These are phyloP conservation scores for Perizoma affinitatum DNA, from an alignment of 2,888 invertebrate species.

Conservation along the genomic window DNA sequence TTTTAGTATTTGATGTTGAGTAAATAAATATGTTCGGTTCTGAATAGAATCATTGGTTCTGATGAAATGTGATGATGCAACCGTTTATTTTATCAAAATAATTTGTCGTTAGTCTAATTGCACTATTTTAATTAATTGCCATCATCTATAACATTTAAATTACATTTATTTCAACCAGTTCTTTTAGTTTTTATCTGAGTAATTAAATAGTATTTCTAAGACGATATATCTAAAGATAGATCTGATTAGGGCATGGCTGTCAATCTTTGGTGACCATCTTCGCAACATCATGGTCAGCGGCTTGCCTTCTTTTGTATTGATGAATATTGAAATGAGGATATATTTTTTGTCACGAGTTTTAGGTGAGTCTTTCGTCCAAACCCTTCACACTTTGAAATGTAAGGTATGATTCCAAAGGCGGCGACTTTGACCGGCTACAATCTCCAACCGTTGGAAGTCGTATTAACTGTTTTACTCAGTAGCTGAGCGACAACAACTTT, in stretches of 20 bases:
- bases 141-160: slow-evolving; percentile 24
- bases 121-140: slow-evolving; percentile 21
- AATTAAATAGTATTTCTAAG: slow-evolving; percentile 9
- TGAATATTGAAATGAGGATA: neutral
- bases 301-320: slow-evolving; percentile 46
- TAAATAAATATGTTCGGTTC: no score
- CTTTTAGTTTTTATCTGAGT: slow-evolving; percentile 9
- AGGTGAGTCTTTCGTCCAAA: no score
- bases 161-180: slow-evolving; percentile 24
- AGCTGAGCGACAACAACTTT: no score
- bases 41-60: slow-evolving; percentile 2
- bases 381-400: no score
- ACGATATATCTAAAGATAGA: slow-evolving; percentile 42
- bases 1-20: no score
- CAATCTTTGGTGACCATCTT: slow-evolving; percentile 59
- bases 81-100: slow-evolving; percentile 11
- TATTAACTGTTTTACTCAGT: no score
- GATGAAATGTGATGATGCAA: slow-evolving; percentile 13
- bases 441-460: no score
- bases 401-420: no score
- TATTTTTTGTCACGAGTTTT: no score
- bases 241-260: slow-evolving; percentile 48
- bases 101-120: slow-evolving; percentile 16
- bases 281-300: slow-evolving; percentile 57
- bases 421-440: no score